A percentile compares a stretch with the other conserved stretches of the same genome.
phyloP scores from a whole-genome alignment of 2,888 invertebrate species.

The Tetragonula carbonaria region DNA sequence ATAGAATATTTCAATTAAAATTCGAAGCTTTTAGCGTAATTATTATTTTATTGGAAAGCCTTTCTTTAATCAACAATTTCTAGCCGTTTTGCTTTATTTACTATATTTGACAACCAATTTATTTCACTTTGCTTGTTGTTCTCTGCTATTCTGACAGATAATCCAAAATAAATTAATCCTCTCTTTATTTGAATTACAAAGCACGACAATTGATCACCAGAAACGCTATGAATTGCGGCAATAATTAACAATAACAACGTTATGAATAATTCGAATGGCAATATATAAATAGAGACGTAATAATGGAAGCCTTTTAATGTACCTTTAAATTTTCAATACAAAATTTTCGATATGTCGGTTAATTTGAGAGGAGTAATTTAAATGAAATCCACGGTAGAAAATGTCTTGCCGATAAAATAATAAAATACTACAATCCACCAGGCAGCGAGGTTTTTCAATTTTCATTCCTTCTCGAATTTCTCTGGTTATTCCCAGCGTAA shows the following conservation, averaged over 20 bases:
- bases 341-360: not conserved
- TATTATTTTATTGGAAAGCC: not conserved
- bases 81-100: not conserved
- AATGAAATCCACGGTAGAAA: not conserved
- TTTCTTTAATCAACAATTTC: not conserved
- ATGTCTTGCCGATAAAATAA: not conserved
- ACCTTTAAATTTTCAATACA: not conserved
- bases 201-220: not conserved
- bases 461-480: not conserved
- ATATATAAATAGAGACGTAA: not conserved
- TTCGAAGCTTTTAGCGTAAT: not conserved
- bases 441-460: not conserved
- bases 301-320: not conserved
- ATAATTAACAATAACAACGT: no score
- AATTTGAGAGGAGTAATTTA: not conserved
- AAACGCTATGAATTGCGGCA: not conserved
- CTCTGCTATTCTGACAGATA: not conserved
- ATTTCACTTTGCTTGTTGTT: not conserved
- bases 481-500: not conserved
- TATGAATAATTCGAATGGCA: not conserved
- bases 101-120: not conserved
- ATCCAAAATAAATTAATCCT: not conserved
- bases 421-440: not conserved
- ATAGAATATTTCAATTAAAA: not conserved
- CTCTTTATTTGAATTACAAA: not conserved